Conservation (phyloP, 2,113 vertebrate genomes). For the Taxidea taxus region DNA sequence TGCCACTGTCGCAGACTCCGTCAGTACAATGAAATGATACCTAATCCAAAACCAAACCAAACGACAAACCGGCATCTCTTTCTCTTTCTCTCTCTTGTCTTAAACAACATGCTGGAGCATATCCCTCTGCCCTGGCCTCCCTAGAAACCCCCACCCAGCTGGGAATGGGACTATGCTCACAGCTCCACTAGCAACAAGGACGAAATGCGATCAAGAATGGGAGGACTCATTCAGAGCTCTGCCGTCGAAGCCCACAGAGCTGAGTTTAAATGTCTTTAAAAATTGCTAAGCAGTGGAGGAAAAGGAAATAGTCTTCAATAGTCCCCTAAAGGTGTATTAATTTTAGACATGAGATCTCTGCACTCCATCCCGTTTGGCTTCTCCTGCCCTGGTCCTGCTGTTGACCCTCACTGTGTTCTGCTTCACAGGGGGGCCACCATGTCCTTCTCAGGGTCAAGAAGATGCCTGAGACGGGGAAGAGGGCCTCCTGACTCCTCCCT, state of each 20-base stretch:
- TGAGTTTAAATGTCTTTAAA: background rate
- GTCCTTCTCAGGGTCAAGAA: slow-evolving; percentile 44
- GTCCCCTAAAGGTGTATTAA: background rate
- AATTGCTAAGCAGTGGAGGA: background rate
- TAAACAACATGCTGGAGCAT: background rate
- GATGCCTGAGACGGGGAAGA: slow-evolving; percentile 54
- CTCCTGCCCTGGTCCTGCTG: background rate
- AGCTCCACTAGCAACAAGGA: background rate
- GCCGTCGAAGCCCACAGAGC: background rate
- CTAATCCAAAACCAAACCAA: background rate
- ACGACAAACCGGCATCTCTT: background rate
- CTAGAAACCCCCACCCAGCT: background rate
- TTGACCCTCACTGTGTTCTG: background rate
- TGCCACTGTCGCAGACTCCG: background rate
- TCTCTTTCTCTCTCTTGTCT: background rate
- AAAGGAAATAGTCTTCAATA: background rate
- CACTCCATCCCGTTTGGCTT: background rate
- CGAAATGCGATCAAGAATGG: background rate
- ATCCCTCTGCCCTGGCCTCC: background rate
- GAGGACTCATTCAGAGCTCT: background rate
- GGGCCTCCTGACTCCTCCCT: slow-evolving; percentile 2
- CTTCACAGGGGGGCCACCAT: background rate
- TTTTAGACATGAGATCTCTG: background rate
- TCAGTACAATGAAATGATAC: background rate
- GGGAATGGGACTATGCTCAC: background rate